These are phyloP conservation scores for Carposina sasakii DNA, from an alignment of 1,140 invertebrate species.

Conservation along the genomic window DNA sequence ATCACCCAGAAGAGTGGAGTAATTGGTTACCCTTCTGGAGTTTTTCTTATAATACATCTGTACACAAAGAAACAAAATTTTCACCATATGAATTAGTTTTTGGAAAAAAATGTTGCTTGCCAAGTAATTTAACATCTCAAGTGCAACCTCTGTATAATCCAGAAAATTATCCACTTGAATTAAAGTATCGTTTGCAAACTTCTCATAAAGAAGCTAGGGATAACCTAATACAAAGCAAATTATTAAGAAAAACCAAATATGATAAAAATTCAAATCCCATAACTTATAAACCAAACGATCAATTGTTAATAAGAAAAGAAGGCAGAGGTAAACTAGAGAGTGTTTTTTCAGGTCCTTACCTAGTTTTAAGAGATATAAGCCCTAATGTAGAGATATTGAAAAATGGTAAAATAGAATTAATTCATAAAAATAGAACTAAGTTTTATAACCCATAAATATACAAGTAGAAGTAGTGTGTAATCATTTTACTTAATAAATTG, in stretches of 20 bases:
- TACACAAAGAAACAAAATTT: background rate
- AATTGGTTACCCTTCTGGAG: conserved; percentile 12
- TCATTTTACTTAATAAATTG: too few relatives aligned
- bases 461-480: too few relatives aligned
- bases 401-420: background rate
- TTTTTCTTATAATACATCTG: conserved; percentile 2
- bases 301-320: background rate
- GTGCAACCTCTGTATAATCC: background rate
- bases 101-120: background rate
- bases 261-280: conserved; percentile 7
- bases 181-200: conserved; percentile 15
- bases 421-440: conserved; percentile 1
- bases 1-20: conserved; percentile 13
- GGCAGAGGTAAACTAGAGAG: background rate
- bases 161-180: conserved; percentile 3
- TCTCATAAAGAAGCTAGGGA: conserved; percentile 10
- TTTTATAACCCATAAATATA: too few relatives aligned
- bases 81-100: background rate
- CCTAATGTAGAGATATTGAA: background rate
- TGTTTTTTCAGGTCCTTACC: background rate
- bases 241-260: conserved; percentile 9
- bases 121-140: background rate
- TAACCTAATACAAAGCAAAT: conserved; percentile 12
- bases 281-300: background rate
- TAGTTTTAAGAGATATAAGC: background rate